phyloP scores from a whole-genome alignment of 2,113 vertebrate genomes.

The Xenus cinereus region DNA sequence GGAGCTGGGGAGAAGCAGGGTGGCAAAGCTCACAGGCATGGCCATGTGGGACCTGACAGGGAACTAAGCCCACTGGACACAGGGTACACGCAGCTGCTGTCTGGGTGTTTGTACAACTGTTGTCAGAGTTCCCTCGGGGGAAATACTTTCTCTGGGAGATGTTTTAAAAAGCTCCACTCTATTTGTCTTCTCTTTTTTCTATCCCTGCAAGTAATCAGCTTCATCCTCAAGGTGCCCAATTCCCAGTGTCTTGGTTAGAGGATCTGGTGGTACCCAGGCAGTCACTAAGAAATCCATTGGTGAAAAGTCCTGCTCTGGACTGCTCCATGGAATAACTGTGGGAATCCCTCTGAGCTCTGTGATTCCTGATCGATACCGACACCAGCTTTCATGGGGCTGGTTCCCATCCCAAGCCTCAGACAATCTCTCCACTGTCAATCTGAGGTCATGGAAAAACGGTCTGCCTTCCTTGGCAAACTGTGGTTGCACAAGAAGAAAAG shows the following conservation, averaged over 20 bases:
- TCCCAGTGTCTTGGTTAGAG: neutral
- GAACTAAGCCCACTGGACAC: rapidly evolving
- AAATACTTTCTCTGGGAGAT: neutral
- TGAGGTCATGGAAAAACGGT: neutral
- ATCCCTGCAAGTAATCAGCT: neutral
- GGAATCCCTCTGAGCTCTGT: neutral
- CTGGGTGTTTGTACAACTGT: neutral
- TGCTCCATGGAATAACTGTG: neutral
- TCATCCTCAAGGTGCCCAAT: neutral
- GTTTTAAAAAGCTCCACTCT: neutral
- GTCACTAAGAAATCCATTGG: neutral
- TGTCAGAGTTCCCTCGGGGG: neutral
- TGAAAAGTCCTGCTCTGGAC: neutral
- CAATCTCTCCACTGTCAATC: neutral
- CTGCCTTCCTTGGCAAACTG: neutral
- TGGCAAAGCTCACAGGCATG: neutral
- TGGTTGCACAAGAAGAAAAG: neutral
- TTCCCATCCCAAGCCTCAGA: neutral
- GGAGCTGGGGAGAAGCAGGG: neutral
- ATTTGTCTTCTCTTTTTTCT: neutral
- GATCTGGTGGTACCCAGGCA: neutral
- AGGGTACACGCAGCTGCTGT: neutral
- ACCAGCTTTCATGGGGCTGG: neutral
- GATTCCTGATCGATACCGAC: rapidly evolving
- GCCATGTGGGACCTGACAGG: neutral